Base-by-base conservation (phyloP, 2,797 vertebrate genomes). In the Cirrhinus mrigala region DNA sequence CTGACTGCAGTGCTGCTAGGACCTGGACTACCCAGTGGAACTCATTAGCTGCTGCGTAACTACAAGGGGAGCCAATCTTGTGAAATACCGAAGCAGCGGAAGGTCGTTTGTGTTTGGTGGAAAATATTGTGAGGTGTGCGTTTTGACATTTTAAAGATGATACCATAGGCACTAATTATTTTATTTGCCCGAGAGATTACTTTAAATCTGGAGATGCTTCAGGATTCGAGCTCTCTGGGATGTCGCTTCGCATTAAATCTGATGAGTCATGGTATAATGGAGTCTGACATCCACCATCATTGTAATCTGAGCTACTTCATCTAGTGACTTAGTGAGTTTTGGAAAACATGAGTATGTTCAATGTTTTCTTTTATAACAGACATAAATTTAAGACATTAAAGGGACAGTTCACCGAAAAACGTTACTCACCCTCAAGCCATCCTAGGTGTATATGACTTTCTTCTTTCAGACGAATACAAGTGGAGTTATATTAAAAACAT, bases 21-120 rank as follows among this genome's bases (percentile, higher is more conserved):
- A 82, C 66, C 56, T 70, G 40, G 29, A 20, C 29, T 85, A 40
- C 83, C 54, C 74, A 24, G 29, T 82, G 84, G 74, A 83, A 70
- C 80, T 87, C 73, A 85, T 85, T 88, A 88, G 52, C 29, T 24
- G 1, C 62, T 62, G 68, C 12, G 20, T 68, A 74, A 83, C 48
- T 82, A 85, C 46, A 70, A 48, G 60, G 54, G 29, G 27, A 46
- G 77, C 10, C 10, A 1, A 69, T 50, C 37, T 69, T 60, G 50
- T 75, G 70, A 85, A 40, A 62, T 79, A 58, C 52, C 1, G 5
- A 44, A 15, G 68, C 40, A 62, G 56, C 1, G 44, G 22, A 82
- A 58, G 75, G 75, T 71, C 62, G 74, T 79, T 78, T 79, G 37
- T 83, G 18, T 62, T 73, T 60, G 44, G 66, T 85, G 29, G 22